phyloP scores from a whole-genome alignment of 2,888 invertebrate genomes.

The Netelia inedita region DNA sequence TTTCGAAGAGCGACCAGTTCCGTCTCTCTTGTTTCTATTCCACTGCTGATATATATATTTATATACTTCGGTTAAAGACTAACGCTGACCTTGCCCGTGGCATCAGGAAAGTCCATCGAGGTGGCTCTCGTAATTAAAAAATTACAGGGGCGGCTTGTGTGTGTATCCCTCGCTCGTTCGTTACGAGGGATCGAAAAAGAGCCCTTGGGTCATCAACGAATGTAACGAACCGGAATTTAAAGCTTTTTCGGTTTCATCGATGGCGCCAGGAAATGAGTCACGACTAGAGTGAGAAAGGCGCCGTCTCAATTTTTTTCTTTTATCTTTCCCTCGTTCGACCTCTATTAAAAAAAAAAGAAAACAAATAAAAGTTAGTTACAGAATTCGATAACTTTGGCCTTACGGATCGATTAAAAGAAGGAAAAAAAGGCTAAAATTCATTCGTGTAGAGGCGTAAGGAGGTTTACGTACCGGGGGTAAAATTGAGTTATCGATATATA shows the following conservation, averaged over 20 bases:
- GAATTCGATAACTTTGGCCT: neutral
- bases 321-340: neutral
- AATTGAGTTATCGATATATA: constrained; percentile 2
- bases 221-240: constrained; percentile 51
- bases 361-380: neutral
- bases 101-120: constrained; percentile 60
- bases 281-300: constrained; percentile 47
- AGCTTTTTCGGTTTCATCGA: constrained; percentile 74
- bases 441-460: no score
- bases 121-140: constrained; percentile 82
- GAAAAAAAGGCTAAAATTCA: no score
- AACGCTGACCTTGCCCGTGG: constrained; percentile 26
- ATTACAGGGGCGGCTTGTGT: constrained; percentile 78
- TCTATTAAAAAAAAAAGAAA: no score
- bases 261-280: constrained; percentile 78
- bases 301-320: constrained; percentile 60
- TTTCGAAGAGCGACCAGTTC: constrained; percentile 31
- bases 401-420: neutral
- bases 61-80: neutral
- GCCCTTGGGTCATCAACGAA: constrained; percentile 67
- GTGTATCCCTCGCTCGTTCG: constrained; percentile 67
- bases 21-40: constrained; percentile 5
- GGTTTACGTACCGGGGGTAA: neutral
- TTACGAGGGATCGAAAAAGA: constrained; percentile 51
- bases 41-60: neutral